phyloP scores from a whole-genome alignment of 2,888 invertebrate species.

The Mamestra brassicae region DNA sequence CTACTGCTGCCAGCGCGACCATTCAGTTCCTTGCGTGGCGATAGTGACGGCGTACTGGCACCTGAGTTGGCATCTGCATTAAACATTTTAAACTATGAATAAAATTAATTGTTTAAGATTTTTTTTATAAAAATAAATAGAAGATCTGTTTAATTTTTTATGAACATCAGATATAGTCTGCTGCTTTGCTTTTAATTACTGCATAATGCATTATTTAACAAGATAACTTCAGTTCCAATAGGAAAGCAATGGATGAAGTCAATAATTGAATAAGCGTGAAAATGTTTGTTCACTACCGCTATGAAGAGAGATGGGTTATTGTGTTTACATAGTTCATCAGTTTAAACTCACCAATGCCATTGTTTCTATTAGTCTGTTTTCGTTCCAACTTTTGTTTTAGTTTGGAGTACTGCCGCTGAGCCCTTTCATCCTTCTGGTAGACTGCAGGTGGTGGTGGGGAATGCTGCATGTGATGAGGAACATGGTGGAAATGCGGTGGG shows the following conservation, averaged over 20 bases:
- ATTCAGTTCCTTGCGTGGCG: slow-evolving; percentile 93
- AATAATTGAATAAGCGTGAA: not conserved
- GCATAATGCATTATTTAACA: not conserved
- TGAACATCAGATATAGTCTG: not conserved
- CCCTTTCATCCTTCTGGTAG: slow-evolving; percentile 95
- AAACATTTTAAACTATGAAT: not conserved
- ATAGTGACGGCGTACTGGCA: slow-evolving; percentile 92
- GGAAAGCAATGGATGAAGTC: not conserved
- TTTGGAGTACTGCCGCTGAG: slow-evolving; percentile 94
- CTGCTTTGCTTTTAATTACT: too few species aligned
- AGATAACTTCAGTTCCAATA: not conserved
- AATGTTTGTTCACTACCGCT: not conserved
- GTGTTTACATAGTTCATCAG: not conserved
- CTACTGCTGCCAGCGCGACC: slow-evolving; percentile 87
- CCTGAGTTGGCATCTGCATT: slow-evolving; percentile 84
- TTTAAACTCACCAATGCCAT: slow-evolving; percentile 89
- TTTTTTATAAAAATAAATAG: too few species aligned
- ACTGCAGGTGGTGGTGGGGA: slow-evolving; percentile 91
- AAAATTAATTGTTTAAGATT: not conserved
- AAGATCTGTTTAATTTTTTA: not conserved
- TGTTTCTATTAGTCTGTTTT: slow-evolving; percentile 90
- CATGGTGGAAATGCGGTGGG: slow-evolving; percentile 91
- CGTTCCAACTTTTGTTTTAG: slow-evolving; percentile 94
- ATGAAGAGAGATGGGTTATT: not conserved
- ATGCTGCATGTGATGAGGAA: slow-evolving; percentile 92